Base-by-base conservation (phyloP, 2,888 invertebrate species). In the Gymnoscelis rufifasciata region DNA sequence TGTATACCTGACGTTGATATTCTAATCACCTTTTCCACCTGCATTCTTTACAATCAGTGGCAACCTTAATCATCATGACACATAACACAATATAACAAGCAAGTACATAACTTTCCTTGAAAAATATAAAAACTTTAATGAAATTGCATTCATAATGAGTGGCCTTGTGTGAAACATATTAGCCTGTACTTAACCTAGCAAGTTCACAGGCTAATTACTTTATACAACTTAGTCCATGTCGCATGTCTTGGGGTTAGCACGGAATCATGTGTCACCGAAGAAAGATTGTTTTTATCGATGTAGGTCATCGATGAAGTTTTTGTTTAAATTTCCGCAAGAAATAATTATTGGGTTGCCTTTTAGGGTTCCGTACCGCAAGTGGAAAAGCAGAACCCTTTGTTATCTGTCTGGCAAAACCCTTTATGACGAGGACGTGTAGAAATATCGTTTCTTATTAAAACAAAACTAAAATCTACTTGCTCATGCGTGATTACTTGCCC, bases 231-330 rank as follows among this genome's bases (percentile, higher is more conserved):
- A 51, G 2, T 56, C 37, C 53, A 62, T 60, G 53, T 67, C 24
- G 64, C 66, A 66, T 52, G 52, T 46, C 45, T 65, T 47, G 41
- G 19, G n/a, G 33, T 46, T 38, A 30, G 49, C 56, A 55, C 56
- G 61, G 57, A 57, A 55, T 35, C 42, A 43, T 50, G 51, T 58
- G 60, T 57, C 54, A 59, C 53, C 43, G 28, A 57, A 44, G 40
- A 49, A 42, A 36, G 43, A 50, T 54, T 50, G 40, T 45, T 47
- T 47, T 60, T 67, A 72, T 72, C 69, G 58, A 54, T 70, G 55
- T 65, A 72, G 73, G 74, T 68, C 72, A 73, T 71, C 69, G 35
- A 47, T 59, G 64, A 61, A 58, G 53, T 47, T 52, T 51, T 43
- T 37, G 28, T 33, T 45, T 35, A 37, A 31, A 35, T 23, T 45